phyloP scores from a whole-genome alignment of 2,888 invertebrate species.

The Melieria omissa region DNA sequence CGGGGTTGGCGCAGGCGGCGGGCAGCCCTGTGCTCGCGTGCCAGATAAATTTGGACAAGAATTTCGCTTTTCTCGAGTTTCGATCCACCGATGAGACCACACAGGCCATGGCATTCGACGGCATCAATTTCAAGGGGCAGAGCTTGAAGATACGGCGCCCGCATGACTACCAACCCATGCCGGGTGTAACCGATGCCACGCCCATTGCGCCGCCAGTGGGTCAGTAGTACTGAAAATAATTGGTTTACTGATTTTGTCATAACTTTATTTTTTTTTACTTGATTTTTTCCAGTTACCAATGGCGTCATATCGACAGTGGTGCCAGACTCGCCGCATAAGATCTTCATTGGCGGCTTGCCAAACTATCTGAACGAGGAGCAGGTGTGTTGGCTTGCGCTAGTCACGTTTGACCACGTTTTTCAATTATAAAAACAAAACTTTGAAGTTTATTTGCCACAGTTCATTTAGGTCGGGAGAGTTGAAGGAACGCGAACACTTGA shows the following conservation, averaged over 20 bases:
- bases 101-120: slow-evolving; percentile 99
- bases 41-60: slow-evolving; percentile 98
- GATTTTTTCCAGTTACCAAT: slow-evolving; percentile 43
- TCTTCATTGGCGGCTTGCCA: slow-evolving; percentile 98
- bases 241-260: slow-evolving; percentile 64
- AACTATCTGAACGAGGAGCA: slow-evolving; percentile 99
- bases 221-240: slow-evolving; percentile 56
- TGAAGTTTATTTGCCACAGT: slow-evolving; percentile 32
- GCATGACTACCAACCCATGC: slow-evolving; percentile 98
- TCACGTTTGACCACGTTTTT: not conserved
- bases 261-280: not conserved
- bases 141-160: slow-evolving; percentile 97
- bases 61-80: slow-evolving; percentile 98
- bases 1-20: slow-evolving; percentile 95
- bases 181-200: slow-evolving; percentile 90
- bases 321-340: slow-evolving; percentile 97
- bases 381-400: slow-evolving; percentile 72
- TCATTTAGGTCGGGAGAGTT: slow-evolving; percentile 18
- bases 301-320: slow-evolving; percentile 93
- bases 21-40: slow-evolving; percentile 99
- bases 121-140: slow-evolving; percentile 98
- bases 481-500: slow-evolving; percentile 22
- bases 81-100: slow-evolving; percentile 97
- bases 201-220: slow-evolving; percentile 84
- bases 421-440: slow-evolving; percentile 20